Conservation (phyloP, 2,113 vertebrate species). For the Siphamia tubifer region DNA sequence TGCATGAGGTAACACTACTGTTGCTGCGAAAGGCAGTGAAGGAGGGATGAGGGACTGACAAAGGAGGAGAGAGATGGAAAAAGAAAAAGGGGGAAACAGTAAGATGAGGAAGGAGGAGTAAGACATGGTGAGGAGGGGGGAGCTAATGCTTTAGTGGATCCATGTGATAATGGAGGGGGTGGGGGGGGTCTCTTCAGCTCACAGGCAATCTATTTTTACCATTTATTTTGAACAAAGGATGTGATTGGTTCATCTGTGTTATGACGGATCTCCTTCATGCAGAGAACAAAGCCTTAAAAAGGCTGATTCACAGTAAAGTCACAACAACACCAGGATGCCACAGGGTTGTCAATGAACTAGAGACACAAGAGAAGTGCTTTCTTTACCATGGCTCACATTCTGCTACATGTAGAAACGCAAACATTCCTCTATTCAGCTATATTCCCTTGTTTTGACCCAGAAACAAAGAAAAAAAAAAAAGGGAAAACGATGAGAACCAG, state of each 20-base stretch:
- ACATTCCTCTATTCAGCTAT: constrained; percentile 8
- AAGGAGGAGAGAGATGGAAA: constrained; percentile 9
- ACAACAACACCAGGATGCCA: constrained; percentile 49
- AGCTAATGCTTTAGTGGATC: constrained; percentile 56
- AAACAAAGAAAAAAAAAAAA: not conserved
- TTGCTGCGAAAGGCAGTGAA: constrained; percentile 64
- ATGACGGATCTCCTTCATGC: constrained; percentile 56
- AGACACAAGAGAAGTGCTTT: constrained; percentile 31
- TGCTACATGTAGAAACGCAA: constrained; percentile 8
- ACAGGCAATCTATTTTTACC: constrained; percentile 77
- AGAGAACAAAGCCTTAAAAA: constrained; percentile 58
- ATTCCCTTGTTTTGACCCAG: not conserved
- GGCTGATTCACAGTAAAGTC: constrained; percentile 66
- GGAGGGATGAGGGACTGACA: constrained; percentile 55
- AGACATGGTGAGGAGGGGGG: constrained; percentile 51
- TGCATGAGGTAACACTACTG: constrained; percentile 78
- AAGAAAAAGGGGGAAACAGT: not conserved
- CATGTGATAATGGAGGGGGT: constrained; percentile 33
- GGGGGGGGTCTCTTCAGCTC: constrained; percentile 51
- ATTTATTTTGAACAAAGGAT: constrained; percentile 73
- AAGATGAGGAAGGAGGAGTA: constrained; percentile 32
- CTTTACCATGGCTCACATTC: constrained; percentile 17
- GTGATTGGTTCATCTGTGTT: constrained; percentile 65
- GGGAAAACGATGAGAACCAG: not conserved
- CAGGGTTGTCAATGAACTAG: constrained; percentile 35